Evolutionary conservation across 2,797 vertebrate genomes (phyloP).

Genomic region (Pangasius mekongensis): DNA sequence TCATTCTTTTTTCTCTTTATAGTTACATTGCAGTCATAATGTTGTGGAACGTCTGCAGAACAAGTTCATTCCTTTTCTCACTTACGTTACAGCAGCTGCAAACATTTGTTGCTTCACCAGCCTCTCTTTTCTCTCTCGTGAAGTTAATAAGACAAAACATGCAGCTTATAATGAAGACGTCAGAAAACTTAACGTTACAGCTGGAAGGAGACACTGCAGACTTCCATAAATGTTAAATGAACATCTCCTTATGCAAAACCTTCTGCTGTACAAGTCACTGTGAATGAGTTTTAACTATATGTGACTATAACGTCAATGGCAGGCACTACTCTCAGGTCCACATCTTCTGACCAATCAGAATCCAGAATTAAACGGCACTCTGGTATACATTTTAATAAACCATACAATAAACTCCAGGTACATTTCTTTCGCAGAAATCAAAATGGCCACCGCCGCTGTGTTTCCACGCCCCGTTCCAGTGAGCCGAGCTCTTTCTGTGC

Average conservation of each 20-base stretch:
- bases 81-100: not conserved
- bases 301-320: not conserved
- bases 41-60: not conserved
- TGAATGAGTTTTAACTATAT: not conserved
- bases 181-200: not conserved
- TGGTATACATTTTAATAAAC: not conserved
- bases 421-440: slow-evolving; percentile 18
- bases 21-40: not conserved
- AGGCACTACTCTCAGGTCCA: not conserved
- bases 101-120: not conserved
- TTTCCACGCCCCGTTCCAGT: slow-evolving; percentile 46
- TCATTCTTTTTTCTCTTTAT: not conserved
- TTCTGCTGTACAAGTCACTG: too few species aligned
- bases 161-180: not conserved
- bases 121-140: not conserved
- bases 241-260: not conserved
- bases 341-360: not conserved
- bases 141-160: not conserved
- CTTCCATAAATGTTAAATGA: not conserved
- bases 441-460: slow-evolving; percentile 37
- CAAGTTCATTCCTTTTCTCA: not conserved
- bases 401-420: not conserved
- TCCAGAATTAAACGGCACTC: not conserved
- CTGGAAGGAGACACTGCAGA: not conserved
- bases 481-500: slow-evolving; percentile 45